A percentile compares a stretch with the other conserved stretches of the same genome.
These are phyloP conservation scores for Melanostigma gelatinosum DNA, from an alignment of 2,113 vertebrate species.

Conservation along the genomic window DNA sequence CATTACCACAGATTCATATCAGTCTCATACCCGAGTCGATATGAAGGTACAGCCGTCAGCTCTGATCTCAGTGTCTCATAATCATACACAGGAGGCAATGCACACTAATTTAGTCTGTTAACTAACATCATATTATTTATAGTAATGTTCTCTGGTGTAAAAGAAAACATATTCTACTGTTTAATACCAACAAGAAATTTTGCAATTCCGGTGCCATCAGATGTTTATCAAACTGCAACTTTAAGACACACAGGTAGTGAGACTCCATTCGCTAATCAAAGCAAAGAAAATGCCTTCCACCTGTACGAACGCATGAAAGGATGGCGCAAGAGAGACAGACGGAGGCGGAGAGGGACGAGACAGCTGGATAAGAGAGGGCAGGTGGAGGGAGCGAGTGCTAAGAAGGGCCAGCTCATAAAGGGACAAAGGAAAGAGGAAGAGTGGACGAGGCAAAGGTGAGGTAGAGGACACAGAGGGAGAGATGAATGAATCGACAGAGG, in stretches of 20 bases:
- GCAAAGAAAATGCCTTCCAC: not conserved
- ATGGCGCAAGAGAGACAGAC: not conserved
- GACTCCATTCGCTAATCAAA: too few species aligned
- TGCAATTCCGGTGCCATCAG: too few species aligned
- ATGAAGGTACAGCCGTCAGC: not conserved
- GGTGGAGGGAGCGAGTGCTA: not conserved
- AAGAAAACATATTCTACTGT: too few species aligned
- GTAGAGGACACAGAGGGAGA: constrained; percentile 48
- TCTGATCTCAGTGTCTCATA: not conserved
- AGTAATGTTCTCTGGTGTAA: too few species aligned
- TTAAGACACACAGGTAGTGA: too few species aligned
- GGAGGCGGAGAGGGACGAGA: not conserved
- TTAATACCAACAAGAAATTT: too few species aligned
- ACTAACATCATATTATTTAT: not conserved
- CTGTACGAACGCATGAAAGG: not conserved
- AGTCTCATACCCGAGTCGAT: not conserved
- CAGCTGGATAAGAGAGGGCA: constrained; percentile 13
- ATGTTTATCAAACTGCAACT: too few species aligned
- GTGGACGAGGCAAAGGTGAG: constrained; percentile 54
- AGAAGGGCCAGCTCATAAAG: constrained; percentile 22
- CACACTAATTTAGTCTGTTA: too few species aligned
- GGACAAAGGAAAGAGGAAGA: constrained; percentile 37
- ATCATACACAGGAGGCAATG: not conserved
- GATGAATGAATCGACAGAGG: constrained; percentile 28
- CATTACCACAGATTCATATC: not conserved